A percentile compares a stretch with the other conserved stretches of the same genome.
These are phyloP conservation scores for Phyllostomus discolor DNA, from an alignment of 2,113 vertebrate species.

Conservation along the genomic window DNA sequence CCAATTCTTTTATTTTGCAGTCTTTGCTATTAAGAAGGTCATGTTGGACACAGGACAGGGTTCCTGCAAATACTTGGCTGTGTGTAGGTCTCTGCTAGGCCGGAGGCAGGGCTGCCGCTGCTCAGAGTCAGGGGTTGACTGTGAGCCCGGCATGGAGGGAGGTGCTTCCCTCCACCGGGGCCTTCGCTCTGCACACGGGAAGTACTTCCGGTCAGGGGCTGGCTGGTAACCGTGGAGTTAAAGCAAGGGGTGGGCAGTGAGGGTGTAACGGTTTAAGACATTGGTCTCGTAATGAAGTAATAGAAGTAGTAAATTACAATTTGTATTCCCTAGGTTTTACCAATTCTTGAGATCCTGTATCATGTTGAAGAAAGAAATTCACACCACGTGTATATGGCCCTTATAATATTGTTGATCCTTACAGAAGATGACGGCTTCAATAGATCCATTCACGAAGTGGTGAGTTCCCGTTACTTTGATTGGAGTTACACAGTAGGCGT, in stretches of 20 bases:
- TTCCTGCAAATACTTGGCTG: background rate
- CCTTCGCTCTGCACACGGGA: background rate
- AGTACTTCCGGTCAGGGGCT: background rate
- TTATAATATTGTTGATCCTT: slow-evolving; percentile 97
- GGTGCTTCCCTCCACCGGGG: background rate
- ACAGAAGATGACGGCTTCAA: slow-evolving; percentile 98
- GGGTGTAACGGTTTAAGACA: background rate
- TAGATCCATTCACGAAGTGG: slow-evolving; percentile 97
- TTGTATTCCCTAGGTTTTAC: slow-evolving; percentile 87
- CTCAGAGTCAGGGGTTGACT: background rate
- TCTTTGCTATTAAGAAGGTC: background rate
- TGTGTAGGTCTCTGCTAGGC: background rate
- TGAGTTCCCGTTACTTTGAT: slow-evolving; percentile 76
- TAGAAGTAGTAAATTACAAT: background rate
- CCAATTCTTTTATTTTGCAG: background rate
- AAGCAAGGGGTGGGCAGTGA: background rate
- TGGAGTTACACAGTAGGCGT: background rate
- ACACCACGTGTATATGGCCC: slow-evolving; percentile 99
- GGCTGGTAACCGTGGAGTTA: background rate
- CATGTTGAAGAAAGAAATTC: slow-evolving; percentile 97
- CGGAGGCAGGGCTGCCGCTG: background rate
- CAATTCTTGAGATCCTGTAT: slow-evolving; percentile 97
- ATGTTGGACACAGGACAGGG: background rate
- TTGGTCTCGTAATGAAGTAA: background rate
- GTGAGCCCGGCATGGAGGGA: background rate